Conservation (phyloP, 2,888 invertebrate species). For the Drosophila cognata region DNA sequence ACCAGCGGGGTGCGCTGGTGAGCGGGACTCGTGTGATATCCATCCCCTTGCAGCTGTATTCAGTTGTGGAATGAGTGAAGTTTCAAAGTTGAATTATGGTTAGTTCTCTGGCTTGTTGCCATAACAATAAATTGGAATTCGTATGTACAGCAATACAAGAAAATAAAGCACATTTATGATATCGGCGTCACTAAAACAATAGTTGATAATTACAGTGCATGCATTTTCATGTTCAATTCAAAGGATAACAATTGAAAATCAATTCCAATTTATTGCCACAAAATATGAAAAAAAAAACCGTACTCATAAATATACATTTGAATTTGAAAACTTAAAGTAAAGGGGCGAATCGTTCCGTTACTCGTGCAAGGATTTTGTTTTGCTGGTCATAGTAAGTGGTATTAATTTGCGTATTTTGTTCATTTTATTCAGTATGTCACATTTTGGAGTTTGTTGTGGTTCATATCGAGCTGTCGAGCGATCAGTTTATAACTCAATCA, state of each 20-base stretch:
- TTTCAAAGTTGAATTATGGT: background rate
- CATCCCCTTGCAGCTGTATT: constrained; percentile 92
- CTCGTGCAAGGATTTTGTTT: constrained; percentile 85
- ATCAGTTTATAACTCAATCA: constrained; percentile 21
- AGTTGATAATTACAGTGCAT: constrained; percentile 17
- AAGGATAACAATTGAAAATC: constrained; percentile 33
- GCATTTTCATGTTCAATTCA: constrained; percentile 25
- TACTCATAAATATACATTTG: constrained; percentile 12
- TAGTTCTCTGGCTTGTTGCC: background rate
- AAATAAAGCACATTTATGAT: constrained; percentile 15
- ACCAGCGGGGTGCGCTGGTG: constrained; percentile 91
- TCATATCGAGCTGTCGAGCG: constrained; percentile 10
- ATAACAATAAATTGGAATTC: constrained; percentile 83
- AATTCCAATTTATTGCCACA: constrained; percentile 81
- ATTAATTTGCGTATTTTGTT: constrained; percentile 19
- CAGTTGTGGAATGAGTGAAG: background rate
- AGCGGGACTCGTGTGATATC: constrained; percentile 94
- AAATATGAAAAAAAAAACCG: constrained; percentile 3
- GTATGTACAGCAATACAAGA: constrained; percentile 36
- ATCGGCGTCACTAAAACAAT: constrained; percentile 17
- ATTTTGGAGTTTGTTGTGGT: constrained; percentile 22
- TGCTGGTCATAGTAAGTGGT: constrained; percentile 7
- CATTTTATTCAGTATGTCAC: constrained; percentile 15
- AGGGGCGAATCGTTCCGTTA: constrained; percentile 84
- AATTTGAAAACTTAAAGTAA: constrained; percentile 62